Evolutionary conservation across 2,797 vertebrate genomes (phyloP), one percentile per base, ranked within the genome.

Genomic region (Aeoliscus strigatus): DNA sequence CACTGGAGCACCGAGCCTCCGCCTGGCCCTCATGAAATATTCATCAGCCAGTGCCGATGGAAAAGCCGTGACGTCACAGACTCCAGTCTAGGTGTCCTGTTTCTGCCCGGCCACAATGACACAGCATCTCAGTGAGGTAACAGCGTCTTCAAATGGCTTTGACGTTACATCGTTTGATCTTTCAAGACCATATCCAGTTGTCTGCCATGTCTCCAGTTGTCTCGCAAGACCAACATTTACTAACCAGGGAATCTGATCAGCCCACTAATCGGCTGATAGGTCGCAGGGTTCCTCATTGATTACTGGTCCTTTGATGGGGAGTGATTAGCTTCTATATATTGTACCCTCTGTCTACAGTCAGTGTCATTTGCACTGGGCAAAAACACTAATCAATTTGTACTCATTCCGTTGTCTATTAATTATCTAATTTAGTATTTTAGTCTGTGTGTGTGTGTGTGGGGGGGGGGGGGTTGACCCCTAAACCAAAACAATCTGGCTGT

Each of bases 31-130:
- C 81, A 78, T 83, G 57, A 85, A 82, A 85, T 70, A 88, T 84
- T 84, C 68, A 78, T 62, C 55, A 50, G 11, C 23, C 45, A 8
- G 45, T 42, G 52, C 67, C 35, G 39, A 60, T 25, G 69, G 85
- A 81, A 81, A 83, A 81, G 68, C 75, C 26, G 70, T 83, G 83
- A 81, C 63, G 76, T 86, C 86, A 87, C 56, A 84, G 74, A 67
- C 78, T 87, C 82, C 60, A 59, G 58, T 66, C 40, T 37, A 13
- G 15, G 77, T 72, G 75, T 82, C 73, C 43, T 17, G 73, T 83
- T 79, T 51, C 76, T 42, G 46, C 8, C 6, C 2, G 9, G 55
- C 68, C 28, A 49, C 39, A 33, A 64, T 78, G 73, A 76, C 68
- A 69, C 45, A 74, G 73, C 66, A 64, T 56, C 58, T 49, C 17